Conservation (phyloP, 2,797 vertebrate genomes). For the Pogonophryne albipinna region DNA sequence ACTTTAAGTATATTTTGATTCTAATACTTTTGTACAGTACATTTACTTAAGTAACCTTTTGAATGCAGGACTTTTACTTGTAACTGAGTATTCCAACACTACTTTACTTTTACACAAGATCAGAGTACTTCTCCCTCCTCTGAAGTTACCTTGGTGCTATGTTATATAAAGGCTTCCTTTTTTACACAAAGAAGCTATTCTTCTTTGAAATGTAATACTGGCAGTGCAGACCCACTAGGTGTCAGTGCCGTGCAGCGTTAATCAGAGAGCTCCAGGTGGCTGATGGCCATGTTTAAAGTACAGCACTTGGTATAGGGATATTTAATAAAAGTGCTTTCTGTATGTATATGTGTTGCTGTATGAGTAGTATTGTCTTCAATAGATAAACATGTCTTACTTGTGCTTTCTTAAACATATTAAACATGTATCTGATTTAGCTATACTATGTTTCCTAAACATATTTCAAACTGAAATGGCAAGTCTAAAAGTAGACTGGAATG, state of each 20-base stretch:
- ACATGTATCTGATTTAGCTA: background rate
- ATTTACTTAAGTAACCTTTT: no score
- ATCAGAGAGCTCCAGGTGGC: background rate
- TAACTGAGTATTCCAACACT: no score
- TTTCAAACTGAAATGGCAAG: background rate
- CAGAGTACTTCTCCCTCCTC: no score
- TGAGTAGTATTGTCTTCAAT: background rate
- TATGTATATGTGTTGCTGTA: background rate
- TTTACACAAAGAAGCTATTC: conserved; percentile 69
- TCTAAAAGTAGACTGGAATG: background rate
- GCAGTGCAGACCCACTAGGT: conserved; percentile 64
- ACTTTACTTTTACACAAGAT: no score
- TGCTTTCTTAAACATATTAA: background rate
- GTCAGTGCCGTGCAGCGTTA: conserved; percentile 62
- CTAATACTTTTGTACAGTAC: no score
- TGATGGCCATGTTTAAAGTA: background rate
- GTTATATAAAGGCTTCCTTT: conserved; percentile 21
- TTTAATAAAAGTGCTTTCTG: background rate
- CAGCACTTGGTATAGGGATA: background rate
- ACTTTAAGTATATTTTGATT: no score
- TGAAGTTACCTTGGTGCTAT: conserved; percentile 16
- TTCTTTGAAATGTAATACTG: conserved; percentile 42
- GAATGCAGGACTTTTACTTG: no score
- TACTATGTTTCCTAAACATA: background rate
- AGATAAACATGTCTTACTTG: background rate